Conservation (phyloP, 2,888 invertebrate species). For the Coenonympha arcania region DNA sequence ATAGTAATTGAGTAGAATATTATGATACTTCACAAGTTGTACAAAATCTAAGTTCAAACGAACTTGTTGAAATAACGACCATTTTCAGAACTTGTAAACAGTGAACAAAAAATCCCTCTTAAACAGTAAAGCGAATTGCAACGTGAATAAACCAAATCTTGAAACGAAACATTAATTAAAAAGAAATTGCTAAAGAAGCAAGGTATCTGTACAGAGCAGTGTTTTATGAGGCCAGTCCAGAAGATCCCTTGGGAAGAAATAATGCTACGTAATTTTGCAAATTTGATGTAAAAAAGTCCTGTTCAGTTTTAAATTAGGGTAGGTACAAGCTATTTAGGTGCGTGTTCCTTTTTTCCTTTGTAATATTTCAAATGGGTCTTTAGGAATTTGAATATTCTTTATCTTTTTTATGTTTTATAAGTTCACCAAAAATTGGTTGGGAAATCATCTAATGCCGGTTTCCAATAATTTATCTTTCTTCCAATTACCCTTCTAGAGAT, state of each 20-base stretch:
- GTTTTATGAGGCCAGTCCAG: constrained; percentile 54
- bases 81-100: too few species aligned
- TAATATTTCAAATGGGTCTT: constrained; percentile 49
- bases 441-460: too few species aligned
- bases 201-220: constrained; percentile 29
- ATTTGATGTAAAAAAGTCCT: constrained; percentile 46
- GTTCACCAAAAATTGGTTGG: too few species aligned
- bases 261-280: constrained; percentile 50
- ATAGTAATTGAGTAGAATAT: too few species aligned
- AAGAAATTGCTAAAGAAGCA: constrained; percentile 32
- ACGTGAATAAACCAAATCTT: constrained; percentile 10
- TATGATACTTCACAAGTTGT: too few species aligned
- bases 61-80: too few species aligned
- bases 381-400: constrained; percentile 30
- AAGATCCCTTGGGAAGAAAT: constrained; percentile 41
- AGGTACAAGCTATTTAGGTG: too few species aligned
- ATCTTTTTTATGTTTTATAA: not conserved
- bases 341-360: constrained; percentile 47
- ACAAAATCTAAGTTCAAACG: too few species aligned
- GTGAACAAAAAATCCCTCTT: not conserved
- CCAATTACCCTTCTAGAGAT: too few species aligned
- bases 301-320: constrained; percentile 42
- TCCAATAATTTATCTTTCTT: too few species aligned
- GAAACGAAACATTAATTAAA: constrained; percentile 32
- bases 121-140: not conserved